phyloP scores from a whole-genome alignment of 2,888 invertebrate genomes.

The Cryptus viduatorius region DNA sequence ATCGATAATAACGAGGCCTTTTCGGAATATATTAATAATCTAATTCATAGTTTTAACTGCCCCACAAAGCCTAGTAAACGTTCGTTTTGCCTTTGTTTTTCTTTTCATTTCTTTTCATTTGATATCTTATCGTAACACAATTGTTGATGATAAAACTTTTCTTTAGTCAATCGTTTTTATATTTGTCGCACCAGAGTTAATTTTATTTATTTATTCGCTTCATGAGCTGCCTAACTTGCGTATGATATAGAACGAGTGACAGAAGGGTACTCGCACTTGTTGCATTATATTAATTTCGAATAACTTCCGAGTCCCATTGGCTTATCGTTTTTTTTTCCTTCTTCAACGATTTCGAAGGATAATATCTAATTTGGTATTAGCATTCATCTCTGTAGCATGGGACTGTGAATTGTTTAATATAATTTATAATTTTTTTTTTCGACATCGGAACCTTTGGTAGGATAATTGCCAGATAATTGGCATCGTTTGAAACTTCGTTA shows the following conservation, averaged over 20 bases:
- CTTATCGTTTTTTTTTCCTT: background rate
- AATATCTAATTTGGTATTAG: constrained; percentile 31
- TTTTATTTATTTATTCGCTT: constrained; percentile 25
- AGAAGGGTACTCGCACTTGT: constrained; percentile 19
- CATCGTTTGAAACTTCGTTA: constrained; percentile 62
- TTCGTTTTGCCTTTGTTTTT: constrained; percentile 53
- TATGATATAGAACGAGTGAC: constrained; percentile 35
- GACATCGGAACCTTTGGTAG: constrained; percentile 64
- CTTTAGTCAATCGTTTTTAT: constrained; percentile 37
- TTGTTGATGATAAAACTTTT: constrained; percentile 40
- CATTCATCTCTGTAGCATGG: constrained; percentile 43
- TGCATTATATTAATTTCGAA: constrained; percentile 34
- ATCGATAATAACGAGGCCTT: constrained; percentile 71
- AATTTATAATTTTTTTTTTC: constrained; percentile 35
- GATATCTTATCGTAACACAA: constrained; percentile 34
- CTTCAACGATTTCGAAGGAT: constrained; percentile 17
- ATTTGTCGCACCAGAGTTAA: constrained; percentile 44
- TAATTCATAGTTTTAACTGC: constrained; percentile 71
- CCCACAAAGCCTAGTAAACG: constrained; percentile 74
- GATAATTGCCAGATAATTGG: constrained; percentile 56
- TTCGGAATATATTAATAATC: constrained; percentile 70
- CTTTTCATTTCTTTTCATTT: background rate
- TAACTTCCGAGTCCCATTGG: constrained; percentile 2
- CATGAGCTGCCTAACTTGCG: constrained; percentile 9
- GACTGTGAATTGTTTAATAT: constrained; percentile 31